phyloP scores from a whole-genome alignment of 2,888 invertebrate genomes.

The Plagiodera versicolora region DNA sequence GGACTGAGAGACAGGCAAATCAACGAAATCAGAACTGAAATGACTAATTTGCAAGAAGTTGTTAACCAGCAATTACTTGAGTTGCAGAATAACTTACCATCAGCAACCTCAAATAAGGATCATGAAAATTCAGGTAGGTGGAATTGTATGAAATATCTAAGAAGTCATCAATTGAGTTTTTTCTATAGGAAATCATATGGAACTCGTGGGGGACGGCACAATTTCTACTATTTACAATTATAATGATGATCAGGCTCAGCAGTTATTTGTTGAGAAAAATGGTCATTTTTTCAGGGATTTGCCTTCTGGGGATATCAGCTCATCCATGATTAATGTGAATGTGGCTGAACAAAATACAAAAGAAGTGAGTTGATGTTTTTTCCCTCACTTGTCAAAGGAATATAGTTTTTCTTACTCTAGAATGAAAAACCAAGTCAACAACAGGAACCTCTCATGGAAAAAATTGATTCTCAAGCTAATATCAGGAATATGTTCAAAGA shows the following conservation, averaged over 20 bases:
- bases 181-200: slow-evolving; percentile 6
- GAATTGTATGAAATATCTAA: not conserved
- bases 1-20: slow-evolving; percentile 51
- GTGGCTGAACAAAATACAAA: slow-evolving; percentile 13
- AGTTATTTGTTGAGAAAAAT: slow-evolving; percentile 3
- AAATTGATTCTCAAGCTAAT: slow-evolving; percentile 26
- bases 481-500: slow-evolving; percentile 31
- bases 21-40: slow-evolving; percentile 50
- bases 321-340: slow-evolving; percentile 14
- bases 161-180: not conserved
- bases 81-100: slow-evolving; percentile 34
- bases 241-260: slow-evolving; percentile 18
- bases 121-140: slow-evolving; percentile 4
- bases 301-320: slow-evolving; percentile 27
- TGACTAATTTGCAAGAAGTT: slow-evolving; percentile 51
- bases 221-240: slow-evolving; percentile 27
- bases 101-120: slow-evolving; percentile 14
- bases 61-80: slow-evolving; percentile 49
- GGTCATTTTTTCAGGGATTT: slow-evolving; percentile 24
- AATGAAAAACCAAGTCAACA: not conserved
- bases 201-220: slow-evolving; percentile 24
- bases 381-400: not conserved
- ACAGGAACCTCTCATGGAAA: slow-evolving; percentile 8
- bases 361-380: not conserved
- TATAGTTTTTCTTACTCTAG: not conserved